Evolutionary conservation across 1,140 invertebrate genomes (phyloP).

Genomic region (Musca vetustissima): DNA sequence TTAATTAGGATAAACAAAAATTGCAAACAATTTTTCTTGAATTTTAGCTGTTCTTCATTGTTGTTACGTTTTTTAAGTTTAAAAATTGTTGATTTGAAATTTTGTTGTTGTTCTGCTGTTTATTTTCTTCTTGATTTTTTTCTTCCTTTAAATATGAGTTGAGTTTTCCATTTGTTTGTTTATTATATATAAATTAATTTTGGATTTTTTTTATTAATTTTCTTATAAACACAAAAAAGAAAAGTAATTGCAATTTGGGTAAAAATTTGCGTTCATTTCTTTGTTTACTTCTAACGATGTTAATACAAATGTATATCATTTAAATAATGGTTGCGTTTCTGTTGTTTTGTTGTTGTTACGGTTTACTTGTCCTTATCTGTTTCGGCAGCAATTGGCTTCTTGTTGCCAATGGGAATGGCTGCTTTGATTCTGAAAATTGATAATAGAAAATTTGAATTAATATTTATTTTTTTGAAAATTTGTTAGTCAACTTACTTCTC

Average conservation of each 20-base stretch:
- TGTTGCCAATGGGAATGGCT: conserved; percentile 86
- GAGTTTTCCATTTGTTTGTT: background rate
- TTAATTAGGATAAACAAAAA: background rate
- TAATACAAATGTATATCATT: conserved; percentile 21
- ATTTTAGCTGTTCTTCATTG: too few relatives aligned
- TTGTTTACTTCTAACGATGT: conserved; percentile 18
- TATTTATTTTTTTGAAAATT: conserved; percentile 15
- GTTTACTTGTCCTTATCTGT: conserved; percentile 81
- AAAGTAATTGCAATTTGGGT: conserved; percentile 10
- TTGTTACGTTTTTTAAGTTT: conserved; percentile 17
- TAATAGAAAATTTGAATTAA: conserved; percentile 26
- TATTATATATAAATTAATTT: conserved; percentile 1
- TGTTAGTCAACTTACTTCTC: conserved; percentile 87
- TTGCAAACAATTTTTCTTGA: conserved; percentile 10
- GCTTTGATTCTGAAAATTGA: conserved; percentile 76
- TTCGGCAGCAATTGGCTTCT: conserved; percentile 63
- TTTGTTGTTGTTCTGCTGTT: conserved; percentile 4
- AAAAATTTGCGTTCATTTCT: conserved; percentile 19
- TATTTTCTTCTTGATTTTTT: background rate
- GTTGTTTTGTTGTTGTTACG: conserved; percentile 11
- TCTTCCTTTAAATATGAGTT: conserved; percentile 10
- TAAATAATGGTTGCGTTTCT: conserved; percentile 3
- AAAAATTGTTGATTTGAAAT: conserved; percentile 1
- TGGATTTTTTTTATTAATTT: conserved; percentile 12
- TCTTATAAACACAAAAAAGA: conserved; percentile 15